Evolutionary conservation across 2,888 invertebrate species (phyloP), one percentile per base, ranked within the genome.

Genomic region (Girardia tigrina): DNA sequence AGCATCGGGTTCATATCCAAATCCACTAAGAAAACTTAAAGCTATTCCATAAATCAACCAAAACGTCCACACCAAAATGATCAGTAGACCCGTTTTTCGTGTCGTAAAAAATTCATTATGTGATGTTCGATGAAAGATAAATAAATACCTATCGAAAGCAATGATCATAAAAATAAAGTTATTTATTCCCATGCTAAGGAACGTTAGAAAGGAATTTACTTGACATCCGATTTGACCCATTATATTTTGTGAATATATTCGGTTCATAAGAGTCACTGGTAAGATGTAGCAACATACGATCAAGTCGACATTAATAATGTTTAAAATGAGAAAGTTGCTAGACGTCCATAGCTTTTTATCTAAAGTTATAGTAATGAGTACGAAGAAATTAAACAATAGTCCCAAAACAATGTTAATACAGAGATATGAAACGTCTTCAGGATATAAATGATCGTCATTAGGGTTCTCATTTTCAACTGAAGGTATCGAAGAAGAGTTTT

Each of bases 121-220:
- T 4, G n/a, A 56, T 8, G n/a, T 6, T 56, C 23, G n/a, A 42
- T 74, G 74, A 23, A 74, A 74, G 4, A 74, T 74, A 56, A 42
- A 74, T 16, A 74, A n/a, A 69, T 74, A 74, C n/a, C 74, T 20
- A 42, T 75, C 75, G 26, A 75, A 23, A n/a, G 75, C 29, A 8
- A 75, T 75, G 12, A 75, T 27, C 75, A 75, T 75, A 75, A 75
- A 75, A 28, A 26, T 75, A 75, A 75, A 75, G 27, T 75, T 75
- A 26, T 28, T 28, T 16, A 75, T 74, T 16, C 75, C 75, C 73
- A 75, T 75, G 20, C 75, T 28, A 2, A 75, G 26, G 26, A 75
- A 75, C 23, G 74, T 28, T 0, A 75, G 8, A 29, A 75, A 75
- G 16, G 75, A 74, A 28, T 75, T 75, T 14, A 74, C 2, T 1